Conservation (phyloP, 1,140 invertebrate species). For the Drosophila kanapiae region DNA sequence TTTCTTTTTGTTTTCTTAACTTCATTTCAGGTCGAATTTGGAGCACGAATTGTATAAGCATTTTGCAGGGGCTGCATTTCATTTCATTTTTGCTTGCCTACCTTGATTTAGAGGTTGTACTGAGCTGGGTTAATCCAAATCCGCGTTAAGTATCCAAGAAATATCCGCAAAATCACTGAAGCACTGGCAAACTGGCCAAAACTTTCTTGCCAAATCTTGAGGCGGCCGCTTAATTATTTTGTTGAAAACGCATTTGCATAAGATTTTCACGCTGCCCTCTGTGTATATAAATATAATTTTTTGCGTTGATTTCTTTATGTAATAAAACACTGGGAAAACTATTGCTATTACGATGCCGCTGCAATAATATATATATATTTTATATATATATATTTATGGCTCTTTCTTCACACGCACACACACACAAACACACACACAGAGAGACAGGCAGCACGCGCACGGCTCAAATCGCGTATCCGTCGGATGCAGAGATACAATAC, state of each 20-base stretch:
- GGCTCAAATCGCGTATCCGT: conserved; percentile 67
- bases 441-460: conserved; percentile 39
- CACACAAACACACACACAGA: conserved; percentile 2
- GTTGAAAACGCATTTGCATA: conserved; percentile 56
- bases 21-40: conserved; percentile 36
- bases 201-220: conserved; percentile 55
- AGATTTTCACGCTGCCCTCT: conserved; percentile 35
- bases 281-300: conserved; percentile 24
- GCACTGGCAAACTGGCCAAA: conserved; percentile 39
- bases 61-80: conserved; percentile 35
- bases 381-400: conserved; percentile 63
- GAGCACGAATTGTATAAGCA: conserved; percentile 64
- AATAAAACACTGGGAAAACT: conserved; percentile 71
- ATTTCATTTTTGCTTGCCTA: conserved; percentile 6
- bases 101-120: conserved; percentile 45
- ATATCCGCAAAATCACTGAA: conserved; percentile 22
- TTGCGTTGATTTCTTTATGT: conserved; percentile 56
- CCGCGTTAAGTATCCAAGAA: conserved; percentile 25
- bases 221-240: conserved; percentile 56
- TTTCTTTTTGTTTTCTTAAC: background rate
- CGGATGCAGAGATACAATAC: conserved; percentile 57
- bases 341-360: conserved; percentile 52
- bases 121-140: conserved; percentile 49
- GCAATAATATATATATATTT: conserved; percentile 48
- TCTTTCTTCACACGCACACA: conserved; percentile 79